Evolutionary conservation across 2,888 invertebrate species (phyloP), one percentile per base, ranked within the genome.

Genomic region (Rhamphomyia laevipes): DNA sequence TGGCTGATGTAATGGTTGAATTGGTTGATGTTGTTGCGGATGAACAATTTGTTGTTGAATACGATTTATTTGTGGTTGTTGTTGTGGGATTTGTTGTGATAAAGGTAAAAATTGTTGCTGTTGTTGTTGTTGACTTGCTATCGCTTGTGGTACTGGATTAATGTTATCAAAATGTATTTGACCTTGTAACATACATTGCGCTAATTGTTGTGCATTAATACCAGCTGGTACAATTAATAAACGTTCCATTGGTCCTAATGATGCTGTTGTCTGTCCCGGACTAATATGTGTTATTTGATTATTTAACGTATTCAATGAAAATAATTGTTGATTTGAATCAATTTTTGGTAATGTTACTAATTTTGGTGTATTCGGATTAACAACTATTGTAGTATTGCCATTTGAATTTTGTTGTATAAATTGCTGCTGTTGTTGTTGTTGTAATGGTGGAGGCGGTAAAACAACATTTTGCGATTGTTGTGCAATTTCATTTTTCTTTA

Each of bases 231-330:
- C 71, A 33, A 71, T 71, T 17, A 71, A 52, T 31, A 71, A 49
- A 4, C 68, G 61, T 53, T 71, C 71, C 56, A 68, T 62, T n/a
- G 71, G 67, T 2, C 65, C 67, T 38, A 71, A 60, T 2, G 71
- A 64, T 0, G 70, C 68, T 0, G 70, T 64, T 3, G 71, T 68
- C 52, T 70, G 68, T 2, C 62, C 64, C 3, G 71, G 63, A 56
- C 65, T 66, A 37, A 71, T 65, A 33, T 69, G 68, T 4, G 71
- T 70, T n/a, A 71, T 71, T 53, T 71, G 70, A 60, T 70, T 71
- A 38, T 66, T 71, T 3, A 69, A 56, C 4, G 70, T 68, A 51
- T 71, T 71, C 12, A 71, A 58, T 23, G 69, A 68, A 51, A 71
- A 71, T 33, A 71, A 50, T 51, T 71, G 71, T 47, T 70, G 71